Evolutionary conservation across 2,888 invertebrate species (phyloP).

Genomic region (Chrysolina haemoptera): DNA sequence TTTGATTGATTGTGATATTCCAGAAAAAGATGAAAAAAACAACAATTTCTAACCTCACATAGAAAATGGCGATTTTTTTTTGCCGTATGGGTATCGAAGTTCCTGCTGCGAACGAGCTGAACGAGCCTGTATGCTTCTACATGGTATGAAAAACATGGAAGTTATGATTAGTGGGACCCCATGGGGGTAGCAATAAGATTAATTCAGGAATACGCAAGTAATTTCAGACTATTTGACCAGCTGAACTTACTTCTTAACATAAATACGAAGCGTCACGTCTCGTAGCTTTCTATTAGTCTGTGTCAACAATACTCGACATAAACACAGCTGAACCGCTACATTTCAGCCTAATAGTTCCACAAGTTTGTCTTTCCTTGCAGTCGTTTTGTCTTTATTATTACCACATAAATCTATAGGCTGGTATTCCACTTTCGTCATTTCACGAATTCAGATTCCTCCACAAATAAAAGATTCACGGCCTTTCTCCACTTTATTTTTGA

Average conservation of each 20-base stretch:
- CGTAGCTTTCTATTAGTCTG: conserved; percentile 60
- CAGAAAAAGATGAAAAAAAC: no score
- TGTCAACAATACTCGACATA: conserved; percentile 60
- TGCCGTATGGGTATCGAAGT: no score
- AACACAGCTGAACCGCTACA: conserved; percentile 55
- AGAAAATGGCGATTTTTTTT: no score
- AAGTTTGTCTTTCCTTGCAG: conserved; percentile 49
- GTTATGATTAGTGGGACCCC: not conserved
- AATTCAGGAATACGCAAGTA: conserved; percentile 35
- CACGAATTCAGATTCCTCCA: conserved; percentile 16
- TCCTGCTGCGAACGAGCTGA: no score
- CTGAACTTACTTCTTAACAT: conserved; percentile 63
- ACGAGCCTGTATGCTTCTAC: no score
- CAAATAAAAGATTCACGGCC: conserved; percentile 36
- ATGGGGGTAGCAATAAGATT: not conserved
- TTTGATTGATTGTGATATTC: no score
- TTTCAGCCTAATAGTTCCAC: conserved; percentile 55
- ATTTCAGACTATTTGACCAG: conserved; percentile 58
- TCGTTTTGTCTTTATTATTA: conserved; percentile 51
- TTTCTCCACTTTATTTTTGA: conserved; percentile 36
- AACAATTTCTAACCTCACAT: no score
- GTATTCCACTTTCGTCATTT: conserved; percentile 37
- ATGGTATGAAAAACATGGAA: not conserved
- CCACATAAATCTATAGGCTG: conserved; percentile 46
- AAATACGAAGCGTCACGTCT: conserved; percentile 60